These are phyloP conservation scores for Dorcus hopei DNA, from an alignment of 2,888 invertebrate species.

Conservation along the genomic window DNA sequence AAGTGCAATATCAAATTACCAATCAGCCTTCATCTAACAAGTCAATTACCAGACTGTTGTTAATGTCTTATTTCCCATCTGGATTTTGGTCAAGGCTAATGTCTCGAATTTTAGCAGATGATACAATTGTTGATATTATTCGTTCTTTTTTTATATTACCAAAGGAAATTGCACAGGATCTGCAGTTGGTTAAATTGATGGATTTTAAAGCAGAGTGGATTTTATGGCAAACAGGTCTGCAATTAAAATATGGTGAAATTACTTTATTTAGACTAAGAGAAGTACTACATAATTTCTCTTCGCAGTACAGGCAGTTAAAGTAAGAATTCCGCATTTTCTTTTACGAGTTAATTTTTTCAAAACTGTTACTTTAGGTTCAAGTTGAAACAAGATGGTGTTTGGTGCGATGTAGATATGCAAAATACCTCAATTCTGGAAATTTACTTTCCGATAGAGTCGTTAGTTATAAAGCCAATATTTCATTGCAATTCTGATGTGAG, in stretches of 20 bases:
- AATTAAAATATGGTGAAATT: constrained; percentile 79
- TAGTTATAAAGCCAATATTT: constrained; percentile 55
- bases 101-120: constrained; percentile 88
- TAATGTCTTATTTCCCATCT: constrained; percentile 96
- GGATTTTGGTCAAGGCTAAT: constrained; percentile 97
- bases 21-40: constrained; percentile 56
- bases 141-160: constrained; percentile 70
- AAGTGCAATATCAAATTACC: constrained; percentile 37
- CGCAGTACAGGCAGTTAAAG: constrained; percentile 50
- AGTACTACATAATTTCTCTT: constrained; percentile 57
- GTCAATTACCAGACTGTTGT: constrained; percentile 70
- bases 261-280: constrained; percentile 81
- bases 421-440: constrained; percentile 84
- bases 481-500: constrained; percentile 32
- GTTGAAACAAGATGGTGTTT: constrained; percentile 78
- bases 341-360: background rate
- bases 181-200: constrained; percentile 58
- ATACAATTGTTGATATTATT: constrained; percentile 75
- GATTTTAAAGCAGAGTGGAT: constrained; percentile 83
- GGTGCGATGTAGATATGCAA: constrained; percentile 79
- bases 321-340: constrained; percentile 21
- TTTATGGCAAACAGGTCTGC: constrained; percentile 90
- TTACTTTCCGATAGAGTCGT: constrained; percentile 69
- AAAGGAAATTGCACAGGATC: constrained; percentile 66
- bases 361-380: constrained; percentile 56